Conservation (phyloP, 2,797 vertebrate genomes). For the Phoeniculus purpureus region DNA sequence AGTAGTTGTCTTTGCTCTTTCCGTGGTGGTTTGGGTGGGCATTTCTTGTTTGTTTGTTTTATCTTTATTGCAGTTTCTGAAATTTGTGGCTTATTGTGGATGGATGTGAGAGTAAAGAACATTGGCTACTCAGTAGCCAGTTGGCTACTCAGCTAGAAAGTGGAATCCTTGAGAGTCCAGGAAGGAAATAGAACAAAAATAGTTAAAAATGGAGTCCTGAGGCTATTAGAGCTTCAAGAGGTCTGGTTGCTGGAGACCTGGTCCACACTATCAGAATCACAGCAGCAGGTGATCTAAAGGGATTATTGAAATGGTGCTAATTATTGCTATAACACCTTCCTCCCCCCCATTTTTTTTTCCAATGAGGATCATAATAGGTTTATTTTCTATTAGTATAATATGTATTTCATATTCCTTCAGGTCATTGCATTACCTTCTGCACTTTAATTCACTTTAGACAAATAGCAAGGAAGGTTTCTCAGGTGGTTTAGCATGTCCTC, state of each 20-base stretch:
- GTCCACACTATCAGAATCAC: not conserved
- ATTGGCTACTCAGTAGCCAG: not conserved
- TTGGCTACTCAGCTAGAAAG: not conserved
- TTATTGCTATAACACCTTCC: not conserved
- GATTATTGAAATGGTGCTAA: not conserved
- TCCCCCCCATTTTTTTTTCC: not conserved
- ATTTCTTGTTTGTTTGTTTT: slow-evolving; percentile 25
- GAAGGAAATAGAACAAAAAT: not conserved
- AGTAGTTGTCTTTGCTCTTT: not conserved
- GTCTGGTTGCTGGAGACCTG: not conserved
- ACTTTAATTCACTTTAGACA: not conserved
- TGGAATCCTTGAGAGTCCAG: not conserved
- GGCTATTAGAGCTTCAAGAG: not conserved
- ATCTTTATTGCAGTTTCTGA: slow-evolving; percentile 35
- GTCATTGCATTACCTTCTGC: not conserved
- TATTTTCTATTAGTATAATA: not conserved
- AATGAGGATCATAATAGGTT: not conserved
- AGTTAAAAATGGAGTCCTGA: not conserved
- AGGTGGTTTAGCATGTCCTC: not conserved
- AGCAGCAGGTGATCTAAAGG: not conserved
- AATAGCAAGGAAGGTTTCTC: not conserved
- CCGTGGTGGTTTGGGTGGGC: not conserved
- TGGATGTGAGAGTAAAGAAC: not conserved
- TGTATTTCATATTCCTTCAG: not conserved
- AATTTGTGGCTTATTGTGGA: slow-evolving; percentile 24